phyloP scores from a whole-genome alignment of 2,888 invertebrate species.

The Girardia tigrina region DNA sequence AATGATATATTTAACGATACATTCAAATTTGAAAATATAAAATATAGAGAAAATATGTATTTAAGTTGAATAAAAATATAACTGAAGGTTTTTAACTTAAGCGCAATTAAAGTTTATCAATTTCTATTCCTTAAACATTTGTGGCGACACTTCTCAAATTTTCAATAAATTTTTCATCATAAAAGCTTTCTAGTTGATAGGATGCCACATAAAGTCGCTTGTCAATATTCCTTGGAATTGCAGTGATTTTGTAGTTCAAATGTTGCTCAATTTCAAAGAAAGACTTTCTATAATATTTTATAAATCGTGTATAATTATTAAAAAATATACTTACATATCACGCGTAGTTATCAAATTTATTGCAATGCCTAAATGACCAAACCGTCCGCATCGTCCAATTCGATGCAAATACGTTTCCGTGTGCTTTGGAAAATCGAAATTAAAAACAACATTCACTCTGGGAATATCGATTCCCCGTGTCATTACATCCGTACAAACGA shows the following conservation, averaged over 20 bases:
- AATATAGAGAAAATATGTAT: too few species aligned
- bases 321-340: slow-evolving; percentile 54
- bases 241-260: slow-evolving; percentile 94
- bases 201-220: slow-evolving; percentile 65
- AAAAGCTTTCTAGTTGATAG: not conserved
- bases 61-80: too few species aligned
- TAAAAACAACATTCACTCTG: slow-evolving; percentile 98
- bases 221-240: slow-evolving; percentile 96
- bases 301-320: not conserved
- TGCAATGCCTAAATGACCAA: slow-evolving; percentile 95
- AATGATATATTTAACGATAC: too few species aligned
- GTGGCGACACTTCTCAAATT: not conserved
- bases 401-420: slow-evolving; percentile 98
- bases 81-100: too few species aligned
- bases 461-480: slow-evolving; percentile 98
- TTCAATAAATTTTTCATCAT: not conserved
- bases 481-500: slow-evolving; percentile 78
- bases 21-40: too few species aligned
- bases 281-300: slow-evolving; percentile 50
- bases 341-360: slow-evolving; percentile 98
- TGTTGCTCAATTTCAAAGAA: slow-evolving; percentile 95
- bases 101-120: too few species aligned
- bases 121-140: too few species aligned
- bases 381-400: slow-evolving; percentile 91
- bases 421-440: slow-evolving; percentile 99